Evolutionary conservation across 2,888 invertebrate species (phyloP).

Genomic region (Chrysopilus asiliformis): DNA sequence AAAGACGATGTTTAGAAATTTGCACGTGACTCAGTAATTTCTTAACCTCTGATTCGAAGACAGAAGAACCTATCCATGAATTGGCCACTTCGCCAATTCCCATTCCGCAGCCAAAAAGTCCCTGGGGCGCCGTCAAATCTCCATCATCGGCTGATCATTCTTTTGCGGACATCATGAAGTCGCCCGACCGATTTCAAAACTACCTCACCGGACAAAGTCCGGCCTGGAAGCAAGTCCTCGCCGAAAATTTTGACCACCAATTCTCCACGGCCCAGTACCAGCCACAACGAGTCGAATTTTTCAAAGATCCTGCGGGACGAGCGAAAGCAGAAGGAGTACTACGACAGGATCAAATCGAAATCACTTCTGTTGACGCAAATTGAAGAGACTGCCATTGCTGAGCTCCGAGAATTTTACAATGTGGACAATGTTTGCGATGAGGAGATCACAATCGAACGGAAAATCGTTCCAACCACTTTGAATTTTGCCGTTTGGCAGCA

Average conservation of each 20-base stretch:
- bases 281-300: conserved; percentile 20
- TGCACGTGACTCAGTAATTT: no score
- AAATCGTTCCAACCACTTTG: conserved; percentile 21
- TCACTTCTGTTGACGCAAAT: conserved; percentile 65
- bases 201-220: conserved; percentile 1
- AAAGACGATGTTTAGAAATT: no score
- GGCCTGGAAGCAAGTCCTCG: neutral
- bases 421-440: conserved; percentile 57
- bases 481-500: conserved; percentile 30
- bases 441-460: conserved; percentile 47
- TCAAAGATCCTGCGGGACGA: conserved; percentile 58
- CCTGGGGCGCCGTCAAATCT: conserved; percentile 22
- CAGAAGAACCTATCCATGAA: conserved; percentile 3
- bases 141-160: conserved; percentile 19
- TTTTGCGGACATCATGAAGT: conserved; percentile 29
- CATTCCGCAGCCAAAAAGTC: conserved; percentile 21
- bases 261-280: neutral
- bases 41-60: conserved; percentile 34
- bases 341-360: conserved; percentile 57
- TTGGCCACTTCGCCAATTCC: conserved; percentile 17
- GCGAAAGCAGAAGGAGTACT: conserved; percentile 55
- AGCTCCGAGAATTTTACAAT: conserved; percentile 60
- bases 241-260: neutral
- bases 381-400: conserved; percentile 77
- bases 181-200: conserved; percentile 6